phyloP scores from a whole-genome alignment of 2,113 vertebrate species.

The Myotis lucifugus region DNA sequence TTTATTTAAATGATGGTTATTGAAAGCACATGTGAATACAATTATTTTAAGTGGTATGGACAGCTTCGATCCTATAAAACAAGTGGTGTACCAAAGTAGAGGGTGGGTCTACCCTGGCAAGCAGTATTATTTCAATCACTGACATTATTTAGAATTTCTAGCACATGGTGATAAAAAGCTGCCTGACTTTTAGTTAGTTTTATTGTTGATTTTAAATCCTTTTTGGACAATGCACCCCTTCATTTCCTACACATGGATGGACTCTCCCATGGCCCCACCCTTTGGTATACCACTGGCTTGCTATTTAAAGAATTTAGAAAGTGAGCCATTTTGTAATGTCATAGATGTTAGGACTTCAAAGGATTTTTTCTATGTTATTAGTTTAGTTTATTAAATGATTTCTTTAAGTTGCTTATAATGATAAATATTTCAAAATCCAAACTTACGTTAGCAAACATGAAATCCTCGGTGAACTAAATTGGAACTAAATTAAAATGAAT shows the following conservation, averaged over 20 bases:
- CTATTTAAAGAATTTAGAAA: constrained; percentile 42
- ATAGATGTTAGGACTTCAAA: not conserved
- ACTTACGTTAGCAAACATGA: constrained; percentile 12
- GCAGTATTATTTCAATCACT: not conserved
- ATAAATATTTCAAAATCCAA: constrained; percentile 34
- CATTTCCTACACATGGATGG: not conserved
- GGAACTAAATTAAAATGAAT: constrained; percentile 40
- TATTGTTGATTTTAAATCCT: constrained; percentile 38
- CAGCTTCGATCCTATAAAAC: not conserved
- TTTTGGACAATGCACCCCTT: not conserved
- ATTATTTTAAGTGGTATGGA: not conserved
- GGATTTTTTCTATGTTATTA: not conserved
- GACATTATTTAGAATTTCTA: constrained; percentile 40
- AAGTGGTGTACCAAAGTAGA: not conserved
- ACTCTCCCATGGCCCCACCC: not conserved
- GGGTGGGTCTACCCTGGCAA: not conserved
- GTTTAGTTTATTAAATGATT: constrained; percentile 24
- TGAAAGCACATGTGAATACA: constrained; percentile 52
- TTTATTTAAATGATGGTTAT: constrained; percentile 40
- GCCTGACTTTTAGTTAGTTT: not conserved
- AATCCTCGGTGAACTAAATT: not conserved
- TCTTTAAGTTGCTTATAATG: constrained; percentile 40
- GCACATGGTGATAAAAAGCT: constrained; percentile 27
- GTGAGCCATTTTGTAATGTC: not conserved
- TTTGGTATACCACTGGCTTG: not conserved